Base-by-base conservation (phyloP, 2,888 invertebrate genomes). In the Lasioglossum pauxillum region DNA sequence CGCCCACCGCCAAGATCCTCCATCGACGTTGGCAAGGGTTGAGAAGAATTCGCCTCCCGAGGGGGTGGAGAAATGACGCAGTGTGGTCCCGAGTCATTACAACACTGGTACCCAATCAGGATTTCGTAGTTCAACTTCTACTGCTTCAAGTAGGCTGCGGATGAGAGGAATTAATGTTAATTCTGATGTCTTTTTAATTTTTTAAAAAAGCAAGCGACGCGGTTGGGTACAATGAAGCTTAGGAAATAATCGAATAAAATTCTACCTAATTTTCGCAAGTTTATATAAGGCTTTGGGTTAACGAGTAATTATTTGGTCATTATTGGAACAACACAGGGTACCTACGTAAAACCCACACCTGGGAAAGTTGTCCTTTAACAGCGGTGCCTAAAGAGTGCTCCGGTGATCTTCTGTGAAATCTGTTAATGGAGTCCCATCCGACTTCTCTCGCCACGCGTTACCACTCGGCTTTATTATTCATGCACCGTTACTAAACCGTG, bases 401-500 rank as follows among this genome's bases (percentile, higher is more conserved):
- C 49, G 35, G 27, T 67, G 41, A 57, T 23, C 27, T 41, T 82
- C 75, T 82, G 85, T 53, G 31, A 49, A 74, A 53, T 88, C 81
- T 69, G 83, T 84, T 92, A 92, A 91, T 90, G 90, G 84, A 67
- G 74, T 81, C 86, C 85, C 82, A 77, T 87, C 84, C 78, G 86
- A 87, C 81, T 85, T 87, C 78, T 78, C 82, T 85, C 67, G 78
- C 49, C 78, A 88, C 87, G 85, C 86, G 85, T 86, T 80, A 76
- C 86, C 83, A 41, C 41, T 75, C 49, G 78, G 38, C 72, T 85
- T 77, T 87, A 90, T 90, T 90, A 87, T 90, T 90, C 90, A 91
- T 90, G 82, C 80, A 46, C 80, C 85, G 88, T 88, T 87, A 90
- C 90, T 90, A 83, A 87, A 88, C 86, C 87, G 88, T 91, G 87